These are phyloP conservation scores for Popillia japonica DNA, from an alignment of 1,140 invertebrate species.

Conservation along the genomic window DNA sequence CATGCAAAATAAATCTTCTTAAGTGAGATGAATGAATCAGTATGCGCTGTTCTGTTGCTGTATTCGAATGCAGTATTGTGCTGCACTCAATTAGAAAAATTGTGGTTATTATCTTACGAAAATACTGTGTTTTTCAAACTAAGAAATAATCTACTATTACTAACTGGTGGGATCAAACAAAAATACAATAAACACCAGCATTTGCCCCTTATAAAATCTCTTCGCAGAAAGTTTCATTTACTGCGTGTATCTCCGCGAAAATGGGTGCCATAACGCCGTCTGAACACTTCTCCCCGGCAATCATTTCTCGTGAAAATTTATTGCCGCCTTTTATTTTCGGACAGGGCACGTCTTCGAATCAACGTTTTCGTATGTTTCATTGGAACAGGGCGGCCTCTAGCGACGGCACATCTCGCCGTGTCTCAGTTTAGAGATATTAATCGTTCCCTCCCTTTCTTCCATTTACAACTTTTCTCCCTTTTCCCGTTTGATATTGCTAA, in stretches of 20 bases:
- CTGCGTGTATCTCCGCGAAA: background rate
- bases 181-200: background rate
- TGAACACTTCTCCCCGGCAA: background rate
- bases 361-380: slow-evolving; percentile 18
- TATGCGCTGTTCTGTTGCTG: too few species aligned
- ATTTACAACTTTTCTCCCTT: slow-evolving; percentile 26
- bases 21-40: too few species aligned
- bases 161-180: too few species aligned
- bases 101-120: too few species aligned
- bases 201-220: background rate
- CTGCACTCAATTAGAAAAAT: too few species aligned
- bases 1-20: too few species aligned
- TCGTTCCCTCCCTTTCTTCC: background rate
- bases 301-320: background rate
- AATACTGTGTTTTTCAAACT: too few species aligned
- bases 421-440: background rate
- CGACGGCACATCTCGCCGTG: background rate
- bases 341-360: slow-evolving; percentile 13
- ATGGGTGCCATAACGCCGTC: background rate
- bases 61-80: too few species aligned
- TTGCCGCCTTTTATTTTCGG: slow-evolving; percentile 10
- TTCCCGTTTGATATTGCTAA: slow-evolving; percentile 22
- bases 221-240: background rate
- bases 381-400: background rate
- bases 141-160: too few species aligned